Percentiles rank a stretch among this genome's conserved stretches.
Evolutionary conservation across 2,888 invertebrate genomes (phyloP).

Genomic region (Thereva unica): DNA sequence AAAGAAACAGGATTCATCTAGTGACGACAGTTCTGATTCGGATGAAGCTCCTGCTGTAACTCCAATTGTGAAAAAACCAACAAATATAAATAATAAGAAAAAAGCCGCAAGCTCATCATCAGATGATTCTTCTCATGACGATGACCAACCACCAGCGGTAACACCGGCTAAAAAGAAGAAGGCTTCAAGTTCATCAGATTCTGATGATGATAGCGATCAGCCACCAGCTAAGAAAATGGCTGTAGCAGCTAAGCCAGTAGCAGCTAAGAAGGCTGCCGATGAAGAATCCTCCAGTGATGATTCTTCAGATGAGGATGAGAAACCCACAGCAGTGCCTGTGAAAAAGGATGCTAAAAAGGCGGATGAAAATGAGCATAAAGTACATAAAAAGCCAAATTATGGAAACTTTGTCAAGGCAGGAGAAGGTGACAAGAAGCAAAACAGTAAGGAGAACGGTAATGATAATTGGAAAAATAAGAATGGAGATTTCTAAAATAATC

Average conservation of each 20-base stretch:
- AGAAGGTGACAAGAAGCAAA: slow-evolving; percentile 46
- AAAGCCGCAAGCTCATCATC: slow-evolving; percentile 42
- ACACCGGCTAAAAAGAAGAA: neutral
- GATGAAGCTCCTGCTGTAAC: slow-evolving; percentile 24
- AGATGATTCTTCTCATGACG: slow-evolving; percentile 39
- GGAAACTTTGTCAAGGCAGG: slow-evolving; percentile 72
- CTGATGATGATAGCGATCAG: slow-evolving; percentile 40
- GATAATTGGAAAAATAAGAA: slow-evolving; percentile 46
- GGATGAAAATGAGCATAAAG: too few species aligned
- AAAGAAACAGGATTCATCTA: slow-evolving; percentile 44
- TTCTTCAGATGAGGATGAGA: slow-evolving; percentile 42
- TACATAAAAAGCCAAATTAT: slow-evolving; percentile 53
- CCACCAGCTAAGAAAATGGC: slow-evolving; percentile 43
- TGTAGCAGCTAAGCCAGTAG: too few species aligned
- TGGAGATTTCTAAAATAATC: slow-evolving; percentile 42
- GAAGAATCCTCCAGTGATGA: neutral
- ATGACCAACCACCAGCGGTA: too few species aligned
- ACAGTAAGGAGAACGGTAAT: slow-evolving; percentile 50
- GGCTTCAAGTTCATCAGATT: slow-evolving; percentile 41
- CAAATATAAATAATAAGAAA: slow-evolving; percentile 39
- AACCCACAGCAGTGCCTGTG: slow-evolving; percentile 8
- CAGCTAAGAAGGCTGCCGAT: too few species aligned
- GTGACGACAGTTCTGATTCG: slow-evolving; percentile 54
- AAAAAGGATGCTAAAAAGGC: neutral
- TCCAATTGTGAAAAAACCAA: slow-evolving; percentile 36